These are phyloP conservation scores for Pygathrix nemaeus DNA, from an alignment of 2,113 vertebrate genomes.

Conservation along the genomic window DNA sequence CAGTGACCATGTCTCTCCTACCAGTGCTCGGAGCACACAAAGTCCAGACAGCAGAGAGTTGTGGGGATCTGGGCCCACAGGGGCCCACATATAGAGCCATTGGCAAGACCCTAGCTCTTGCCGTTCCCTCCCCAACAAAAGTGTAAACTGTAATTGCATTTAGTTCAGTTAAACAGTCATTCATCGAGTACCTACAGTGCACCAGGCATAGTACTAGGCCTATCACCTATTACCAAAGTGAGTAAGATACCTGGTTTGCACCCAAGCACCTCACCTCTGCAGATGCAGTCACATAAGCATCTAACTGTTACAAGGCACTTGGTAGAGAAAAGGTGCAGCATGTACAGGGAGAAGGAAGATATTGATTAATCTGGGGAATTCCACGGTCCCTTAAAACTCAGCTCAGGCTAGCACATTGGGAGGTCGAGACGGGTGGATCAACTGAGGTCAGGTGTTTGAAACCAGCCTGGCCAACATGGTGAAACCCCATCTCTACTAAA, in stretches of 20 bases:
- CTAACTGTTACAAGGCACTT: neutral
- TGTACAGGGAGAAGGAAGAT: neutral
- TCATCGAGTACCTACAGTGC: accelerated
- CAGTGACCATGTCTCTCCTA: neutral
- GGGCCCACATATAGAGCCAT: accelerated
- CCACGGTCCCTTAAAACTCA: neutral
- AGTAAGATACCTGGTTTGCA: neutral
- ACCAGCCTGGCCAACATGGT: no score
- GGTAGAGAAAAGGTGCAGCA: neutral
- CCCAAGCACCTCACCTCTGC: neutral
- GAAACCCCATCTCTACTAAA: no score
- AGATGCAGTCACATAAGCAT: neutral
- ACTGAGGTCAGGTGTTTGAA: no score
- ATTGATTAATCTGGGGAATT: neutral
- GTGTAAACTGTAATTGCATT: neutral
- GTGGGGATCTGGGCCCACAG: neutral
- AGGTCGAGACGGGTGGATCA: no score
- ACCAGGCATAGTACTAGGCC: neutral
- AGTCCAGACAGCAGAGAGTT: neutral
- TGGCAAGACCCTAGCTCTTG: neutral
- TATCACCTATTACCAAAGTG: neutral
- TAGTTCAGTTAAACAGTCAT: neutral
- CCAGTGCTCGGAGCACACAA: accelerated
- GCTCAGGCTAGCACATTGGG: neutral
- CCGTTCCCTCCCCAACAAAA: neutral